Base-by-base conservation (phyloP, 2,888 invertebrate genomes). In the Digitonthophagus gazella region DNA sequence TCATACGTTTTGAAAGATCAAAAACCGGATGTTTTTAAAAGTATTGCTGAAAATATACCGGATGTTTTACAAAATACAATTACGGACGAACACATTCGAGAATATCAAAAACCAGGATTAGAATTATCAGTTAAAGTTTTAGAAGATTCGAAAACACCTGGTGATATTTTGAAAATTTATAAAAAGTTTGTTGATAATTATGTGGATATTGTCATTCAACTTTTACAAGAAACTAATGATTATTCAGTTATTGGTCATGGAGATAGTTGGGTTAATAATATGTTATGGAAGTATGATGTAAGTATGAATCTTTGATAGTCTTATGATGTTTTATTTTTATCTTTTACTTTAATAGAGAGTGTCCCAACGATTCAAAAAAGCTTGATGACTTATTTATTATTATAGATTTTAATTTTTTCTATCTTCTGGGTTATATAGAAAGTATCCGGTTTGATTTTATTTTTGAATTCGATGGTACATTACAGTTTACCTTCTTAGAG, bases 251-350 rank as follows among this genome's bases (percentile, higher is more conserved):
- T 78, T 16, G 71, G 75, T 16, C 77, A 78, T 64, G 77, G 76
- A 11, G 77, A 78, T 72, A 75, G 75, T 64, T 76, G 75, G 74
- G 72, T 73, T 5, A 75, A 76, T 58, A 78, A 78, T 64, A 71
- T 77, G 63, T 66, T 78, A n/a, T 78, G 76, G 64, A 74, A 74
- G 28, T 77, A 77, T 70, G 28, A 71, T 16, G 74, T 44, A 44
- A 44, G 28, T n/a, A n/a, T n/a, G n/a, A n/a, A n/a, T n/a, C n/a
- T n/a, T n/a, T n/a, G n/a, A n/a, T n/a, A n/a, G n/a, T n/a, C n/a
- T n/a, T n/a, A n/a, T n/a, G n/a, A n/a, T n/a, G n/a, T n/a, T n/a
- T n/a, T n/a, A n/a, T n/a, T n/a, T n/a, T n/a, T n/a, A n/a, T n/a
- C n/a, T n/a, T n/a, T n/a, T n/a, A n/a, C n/a, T n/a, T n/a, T n/a